These are phyloP conservation scores for Sinosuthora webbiana DNA, from an alignment of 2,113 vertebrate genomes.

Conservation along the genomic window DNA sequence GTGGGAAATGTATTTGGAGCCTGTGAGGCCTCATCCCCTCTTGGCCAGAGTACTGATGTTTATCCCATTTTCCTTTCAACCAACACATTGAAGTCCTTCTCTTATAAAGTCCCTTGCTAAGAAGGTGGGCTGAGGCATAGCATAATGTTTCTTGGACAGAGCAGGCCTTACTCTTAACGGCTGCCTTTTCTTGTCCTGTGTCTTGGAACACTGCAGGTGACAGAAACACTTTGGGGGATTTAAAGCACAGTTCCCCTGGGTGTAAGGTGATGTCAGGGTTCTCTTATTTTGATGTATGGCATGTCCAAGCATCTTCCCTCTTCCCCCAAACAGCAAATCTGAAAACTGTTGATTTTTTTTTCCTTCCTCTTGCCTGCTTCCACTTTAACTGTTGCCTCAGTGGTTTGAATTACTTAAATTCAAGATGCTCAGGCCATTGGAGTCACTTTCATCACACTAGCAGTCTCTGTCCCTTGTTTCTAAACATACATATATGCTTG, in stretches of 20 bases:
- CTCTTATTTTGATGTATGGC: neutral
- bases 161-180: neutral
- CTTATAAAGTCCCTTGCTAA: neutral
- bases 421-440: neutral
- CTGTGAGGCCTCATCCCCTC: neutral
- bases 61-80: neutral
- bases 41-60: neutral
- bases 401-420: neutral
- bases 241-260: neutral
- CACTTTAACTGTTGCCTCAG: neutral
- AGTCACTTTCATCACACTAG: neutral
- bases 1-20: neutral
- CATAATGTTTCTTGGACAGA: neutral
- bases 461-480: neutral
- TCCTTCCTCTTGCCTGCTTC: neutral
- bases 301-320: neutral
- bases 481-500: neutral
- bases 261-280: neutral
- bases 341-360: neutral
- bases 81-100: neutral
- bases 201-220: neutral
- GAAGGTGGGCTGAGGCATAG: slow-evolving; percentile 1
- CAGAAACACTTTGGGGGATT: neutral
- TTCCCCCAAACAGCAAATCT: neutral
- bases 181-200: neutral